These are phyloP conservation scores for Catocala sponsa DNA, from an alignment of 2,888 invertebrate species.

Conservation along the genomic window DNA sequence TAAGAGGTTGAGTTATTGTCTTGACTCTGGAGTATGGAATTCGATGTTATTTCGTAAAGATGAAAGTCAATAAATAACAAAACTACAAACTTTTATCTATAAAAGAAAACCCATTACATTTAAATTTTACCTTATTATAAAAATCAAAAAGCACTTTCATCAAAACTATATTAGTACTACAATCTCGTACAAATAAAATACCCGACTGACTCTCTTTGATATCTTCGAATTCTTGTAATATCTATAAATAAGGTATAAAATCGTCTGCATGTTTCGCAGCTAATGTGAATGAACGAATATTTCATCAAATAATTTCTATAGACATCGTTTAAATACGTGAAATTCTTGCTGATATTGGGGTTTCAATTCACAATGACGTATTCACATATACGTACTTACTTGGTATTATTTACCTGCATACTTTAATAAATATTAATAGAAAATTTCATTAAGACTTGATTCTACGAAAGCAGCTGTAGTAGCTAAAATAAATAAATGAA, in stretches of 20 bases:
- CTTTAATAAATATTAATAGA: neutral
- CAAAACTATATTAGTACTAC: too few relatives aligned
- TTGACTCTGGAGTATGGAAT: neutral
- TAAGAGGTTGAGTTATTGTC: neutral
- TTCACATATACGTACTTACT: neutral
- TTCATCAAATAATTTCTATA: conserved; percentile 36
- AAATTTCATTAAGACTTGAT: too few relatives aligned
- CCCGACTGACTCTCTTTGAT: conserved; percentile 13
- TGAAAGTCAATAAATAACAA: too few relatives aligned
- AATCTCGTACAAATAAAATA: conserved; percentile 17
- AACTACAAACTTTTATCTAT: too few relatives aligned
- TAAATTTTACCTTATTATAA: too few relatives aligned
- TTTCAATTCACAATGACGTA: neutral
- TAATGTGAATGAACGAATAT: conserved; percentile 26
- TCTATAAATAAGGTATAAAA: conserved; percentile 15
- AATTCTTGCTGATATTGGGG: conserved; percentile 13
- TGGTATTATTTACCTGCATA: neutral
- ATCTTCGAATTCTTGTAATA: conserved; percentile 10
- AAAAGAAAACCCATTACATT: too few relatives aligned
- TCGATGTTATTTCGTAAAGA: neutral
- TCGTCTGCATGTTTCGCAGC: conserved; percentile 6
- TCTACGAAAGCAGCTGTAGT: too few relatives aligned
- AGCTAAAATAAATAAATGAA: too few relatives aligned
- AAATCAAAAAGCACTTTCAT: too few relatives aligned
- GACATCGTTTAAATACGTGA: conserved; percentile 26